Percentiles rank a stretch among this genome's conserved stretches.
Evolutionary conservation across 2,888 invertebrate genomes (phyloP).

Genomic region (Ochropleura plecta): DNA sequence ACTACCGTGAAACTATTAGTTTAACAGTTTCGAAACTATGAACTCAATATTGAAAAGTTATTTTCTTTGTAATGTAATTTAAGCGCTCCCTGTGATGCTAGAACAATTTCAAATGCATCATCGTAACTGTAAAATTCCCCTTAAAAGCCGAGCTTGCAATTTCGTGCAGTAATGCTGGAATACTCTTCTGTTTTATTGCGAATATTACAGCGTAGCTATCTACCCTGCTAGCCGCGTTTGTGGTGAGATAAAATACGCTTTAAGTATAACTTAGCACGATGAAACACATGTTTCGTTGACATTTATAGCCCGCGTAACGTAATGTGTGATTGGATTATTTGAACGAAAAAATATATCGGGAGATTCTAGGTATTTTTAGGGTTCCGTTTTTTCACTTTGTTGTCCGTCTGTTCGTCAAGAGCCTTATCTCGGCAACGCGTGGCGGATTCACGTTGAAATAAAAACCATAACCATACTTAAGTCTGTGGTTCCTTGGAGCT

Average conservation of each 20-base stretch:
- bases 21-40: conserved; percentile 36
- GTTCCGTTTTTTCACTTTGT: too few species aligned
- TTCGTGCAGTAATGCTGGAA: conserved; percentile 33
- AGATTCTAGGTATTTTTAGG: neutral
- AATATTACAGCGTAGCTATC: conserved; percentile 33
- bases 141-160: conserved; percentile 35
- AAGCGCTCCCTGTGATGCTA: conserved; percentile 17
- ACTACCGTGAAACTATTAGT: conserved; percentile 38
- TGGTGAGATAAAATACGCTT: conserved; percentile 17
- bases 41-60: conserved; percentile 46
- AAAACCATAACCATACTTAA: too few species aligned
- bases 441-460: too few species aligned
- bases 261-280: conserved; percentile 27
- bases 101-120: conserved; percentile 57
- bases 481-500: too few species aligned
- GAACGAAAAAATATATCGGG: neutral
- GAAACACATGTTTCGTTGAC: conserved; percentile 6
- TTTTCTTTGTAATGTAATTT: conserved; percentile 48
- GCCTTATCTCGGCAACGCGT: too few species aligned
- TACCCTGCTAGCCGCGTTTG: conserved; percentile 3
- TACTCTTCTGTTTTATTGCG: conserved; percentile 34
- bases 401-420: too few species aligned
- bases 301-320: neutral
- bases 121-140: conserved; percentile 43
- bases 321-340: conserved; percentile 5